These are phyloP conservation scores for Melierax canorus DNA, from an alignment of 2,113 vertebrate species.

Conservation along the genomic window DNA sequence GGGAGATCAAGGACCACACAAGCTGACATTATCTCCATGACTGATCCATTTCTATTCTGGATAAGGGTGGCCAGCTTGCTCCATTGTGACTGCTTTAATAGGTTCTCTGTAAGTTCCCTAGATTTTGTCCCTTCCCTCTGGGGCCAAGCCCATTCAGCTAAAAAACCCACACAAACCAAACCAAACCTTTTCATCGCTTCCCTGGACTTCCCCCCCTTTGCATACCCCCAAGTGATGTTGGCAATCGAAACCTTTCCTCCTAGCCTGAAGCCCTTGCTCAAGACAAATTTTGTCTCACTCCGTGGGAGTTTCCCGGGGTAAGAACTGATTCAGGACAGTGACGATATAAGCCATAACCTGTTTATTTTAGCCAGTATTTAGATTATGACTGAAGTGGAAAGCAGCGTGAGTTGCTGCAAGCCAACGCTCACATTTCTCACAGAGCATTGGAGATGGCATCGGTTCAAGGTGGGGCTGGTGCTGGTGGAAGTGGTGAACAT, in stretches of 20 bases:
- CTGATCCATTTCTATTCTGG: neutral
- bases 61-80: neutral
- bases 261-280: rapidly evolving
- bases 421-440: neutral
- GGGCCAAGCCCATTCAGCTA: neutral
- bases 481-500: neutral
- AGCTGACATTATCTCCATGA: neutral
- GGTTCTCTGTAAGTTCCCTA: neutral
- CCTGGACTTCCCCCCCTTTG: neutral
- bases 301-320: neutral
- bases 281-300: neutral
- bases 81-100: neutral
- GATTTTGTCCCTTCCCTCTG: neutral
- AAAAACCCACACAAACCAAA: neutral
- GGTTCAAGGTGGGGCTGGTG: neutral
- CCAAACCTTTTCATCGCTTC: neutral
- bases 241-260: neutral
- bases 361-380: constrained; percentile 46
- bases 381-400: neutral
- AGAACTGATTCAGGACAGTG: neutral
- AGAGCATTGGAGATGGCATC: neutral
- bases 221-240: too few species aligned
- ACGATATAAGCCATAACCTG: constrained; percentile 4
- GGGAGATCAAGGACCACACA: neutral
- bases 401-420: neutral